Percentiles rank a stretch among this genome's conserved stretches.
Evolutionary conservation across 2,797 vertebrate genomes (phyloP).

Genomic region (Poecilia wingei): DNA sequence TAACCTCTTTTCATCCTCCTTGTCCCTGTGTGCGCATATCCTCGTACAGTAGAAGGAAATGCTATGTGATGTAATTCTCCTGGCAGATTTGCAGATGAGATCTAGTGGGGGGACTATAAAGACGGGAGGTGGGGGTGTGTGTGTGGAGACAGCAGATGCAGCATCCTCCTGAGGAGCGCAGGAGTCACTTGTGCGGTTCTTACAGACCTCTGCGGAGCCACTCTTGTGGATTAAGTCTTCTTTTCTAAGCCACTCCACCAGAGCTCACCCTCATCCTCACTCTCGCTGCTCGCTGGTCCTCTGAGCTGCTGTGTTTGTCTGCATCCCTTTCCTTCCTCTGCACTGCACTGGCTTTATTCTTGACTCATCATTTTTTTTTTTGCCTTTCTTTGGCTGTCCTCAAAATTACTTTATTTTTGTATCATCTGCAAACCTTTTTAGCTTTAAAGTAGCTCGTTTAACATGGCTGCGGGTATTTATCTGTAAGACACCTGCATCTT

Average conservation of each 20-base stretch:
- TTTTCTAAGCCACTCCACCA: conserved; percentile 63
- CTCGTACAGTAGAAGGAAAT: conserved; percentile 24
- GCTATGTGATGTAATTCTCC: conserved; percentile 47
- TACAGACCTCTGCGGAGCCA: conserved; percentile 56
- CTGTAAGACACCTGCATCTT: conserved; percentile 34
- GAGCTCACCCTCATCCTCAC: conserved; percentile 60
- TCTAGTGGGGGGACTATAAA: not conserved
- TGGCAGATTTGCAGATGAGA: conserved; percentile 43
- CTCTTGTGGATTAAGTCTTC: conserved; percentile 75
- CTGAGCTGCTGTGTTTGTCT: conserved; percentile 48
- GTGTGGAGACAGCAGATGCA: conserved; percentile 26
- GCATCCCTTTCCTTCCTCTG: conserved; percentile 15
- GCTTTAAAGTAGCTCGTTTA: conserved; percentile 66
- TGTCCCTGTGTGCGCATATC: conserved; percentile 11
- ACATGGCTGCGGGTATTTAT: conserved; percentile 65
- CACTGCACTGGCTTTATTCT: conserved; percentile 14
- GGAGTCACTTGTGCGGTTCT: conserved; percentile 45
- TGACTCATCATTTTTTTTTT: conserved; percentile 19
- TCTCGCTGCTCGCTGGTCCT: conserved; percentile 48
- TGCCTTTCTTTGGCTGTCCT: not conserved
- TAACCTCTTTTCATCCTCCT: conserved; percentile 17
- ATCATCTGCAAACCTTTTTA: not conserved
- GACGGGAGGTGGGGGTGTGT: conserved; percentile 1
- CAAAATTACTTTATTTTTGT: not conserved
- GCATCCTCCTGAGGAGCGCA: conserved; percentile 47